phyloP scores from a whole-genome alignment of 2,888 invertebrate genomes.

The Ferdinandea cuprea region DNA sequence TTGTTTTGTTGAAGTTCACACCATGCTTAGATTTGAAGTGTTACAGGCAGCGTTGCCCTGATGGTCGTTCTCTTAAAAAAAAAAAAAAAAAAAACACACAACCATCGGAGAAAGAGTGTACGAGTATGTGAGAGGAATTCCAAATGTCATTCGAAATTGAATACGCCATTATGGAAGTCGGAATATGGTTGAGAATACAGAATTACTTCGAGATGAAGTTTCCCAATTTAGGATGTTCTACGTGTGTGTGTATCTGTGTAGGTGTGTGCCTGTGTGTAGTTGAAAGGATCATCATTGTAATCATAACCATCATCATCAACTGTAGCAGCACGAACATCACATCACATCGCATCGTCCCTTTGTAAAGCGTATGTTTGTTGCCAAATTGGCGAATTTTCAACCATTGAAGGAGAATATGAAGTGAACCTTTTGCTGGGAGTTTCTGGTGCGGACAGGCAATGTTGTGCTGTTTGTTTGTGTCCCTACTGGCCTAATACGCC shows the following conservation, averaged over 20 bases:
- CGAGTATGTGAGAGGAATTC: conserved; percentile 64
- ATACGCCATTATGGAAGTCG: conserved; percentile 70
- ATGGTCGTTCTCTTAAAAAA: conserved; percentile 9
- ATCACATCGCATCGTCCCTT: conserved; percentile 56
- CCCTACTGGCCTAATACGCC: not conserved
- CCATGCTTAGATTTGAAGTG: conserved; percentile 32
- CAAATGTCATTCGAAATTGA: conserved; percentile 72
- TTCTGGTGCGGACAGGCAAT: conserved; percentile 27
- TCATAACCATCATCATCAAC: conserved; percentile 65
- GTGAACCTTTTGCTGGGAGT: conserved; percentile 13
- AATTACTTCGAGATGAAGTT: conserved; percentile 72
- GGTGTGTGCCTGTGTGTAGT: conserved; percentile 29
- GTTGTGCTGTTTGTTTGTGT: conserved; percentile 17
- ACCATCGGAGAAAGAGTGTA: conserved; percentile 9
- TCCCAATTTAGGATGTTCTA: conserved; percentile 17
- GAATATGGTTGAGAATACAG: conserved; percentile 68
- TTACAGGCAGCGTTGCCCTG: conserved; percentile 22
- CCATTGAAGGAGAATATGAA: conserved; percentile 8
- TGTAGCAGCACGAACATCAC: conserved; percentile 47
- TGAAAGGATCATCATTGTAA: conserved; percentile 59
- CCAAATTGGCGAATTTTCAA: conserved; percentile 68
- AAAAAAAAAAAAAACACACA: no score
- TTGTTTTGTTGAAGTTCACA: conserved; percentile 19
- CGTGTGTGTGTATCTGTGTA: no score
- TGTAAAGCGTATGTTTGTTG: conserved; percentile 60